Base-by-base conservation (phyloP, 2,888 invertebrate species). In the Uropetala carovei region DNA sequence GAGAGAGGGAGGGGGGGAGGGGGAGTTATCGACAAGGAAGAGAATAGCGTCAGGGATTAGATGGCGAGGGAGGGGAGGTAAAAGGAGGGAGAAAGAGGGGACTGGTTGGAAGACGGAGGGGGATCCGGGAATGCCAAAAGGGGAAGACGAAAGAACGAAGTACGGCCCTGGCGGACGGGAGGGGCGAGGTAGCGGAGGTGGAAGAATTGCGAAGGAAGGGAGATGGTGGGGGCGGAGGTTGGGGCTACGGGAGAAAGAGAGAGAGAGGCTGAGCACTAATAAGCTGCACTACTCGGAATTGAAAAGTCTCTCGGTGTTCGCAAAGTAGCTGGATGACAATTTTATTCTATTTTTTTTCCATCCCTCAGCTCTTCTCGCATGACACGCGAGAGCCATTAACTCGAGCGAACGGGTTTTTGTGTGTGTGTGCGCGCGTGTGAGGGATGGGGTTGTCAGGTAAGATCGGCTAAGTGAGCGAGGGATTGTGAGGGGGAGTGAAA, bases 201-300 rank as follows among this genome's bases (percentile, higher is more conserved):
- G 82, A 7, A 16, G 30, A 82, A 43, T 43, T 10, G 30, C 0
- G n/a, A 58, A n/a, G 43, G 82, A 82, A 58, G 13, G 82, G 27
- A 13, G 82, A 14, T 0, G 10, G 27, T 3, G 82, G 14, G 27
- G 14, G 22, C 18, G 5, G 64, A 18, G 16, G 64, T 16, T 16
- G 10, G 16, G 64, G 18, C 7, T 5, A 64, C 18, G 27, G 27
- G 14, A 30, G 58, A 1, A n/a, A n/a, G n/a, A 4, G 57, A 57
- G 84, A 13, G 57, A 58, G 11, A 58, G 22, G 27, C n/a, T 57
- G 22, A 18, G 22, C 60, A 59, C 43, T 92, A 92, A 92, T 92
- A 92, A 84, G 92, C 92, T 85, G 92, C 82, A 92, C 82, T 92
- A 75, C 59, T 83, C 92, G 85, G 84, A 92, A 92, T 92, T 92